phyloP scores from a whole-genome alignment of 2,113 vertebrate species.

The Thunnus maccoyii region DNA sequence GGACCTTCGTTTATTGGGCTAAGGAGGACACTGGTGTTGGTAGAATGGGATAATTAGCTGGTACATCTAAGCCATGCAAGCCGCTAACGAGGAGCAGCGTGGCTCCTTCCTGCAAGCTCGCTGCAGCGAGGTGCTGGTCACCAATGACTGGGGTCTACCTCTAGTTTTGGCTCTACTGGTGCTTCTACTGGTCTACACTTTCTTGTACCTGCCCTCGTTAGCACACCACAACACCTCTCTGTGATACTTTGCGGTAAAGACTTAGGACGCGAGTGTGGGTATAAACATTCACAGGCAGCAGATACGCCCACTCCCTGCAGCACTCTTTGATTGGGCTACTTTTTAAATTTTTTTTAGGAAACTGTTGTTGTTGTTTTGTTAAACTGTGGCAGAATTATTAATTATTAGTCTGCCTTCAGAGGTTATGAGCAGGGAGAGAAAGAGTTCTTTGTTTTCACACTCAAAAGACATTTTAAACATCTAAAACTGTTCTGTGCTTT shows the following conservation, averaged over 20 bases:
- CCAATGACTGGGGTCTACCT: constrained; percentile 82
- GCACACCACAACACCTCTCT: constrained; percentile 74
- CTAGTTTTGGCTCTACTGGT: constrained; percentile 79
- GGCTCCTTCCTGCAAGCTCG: constrained; percentile 82
- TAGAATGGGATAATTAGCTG: not conserved
- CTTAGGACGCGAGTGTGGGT: not conserved
- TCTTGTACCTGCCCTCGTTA: constrained; percentile 83
- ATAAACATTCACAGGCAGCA: not conserved
- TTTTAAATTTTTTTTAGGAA: no score
- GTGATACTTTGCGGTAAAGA: constrained; percentile 21
- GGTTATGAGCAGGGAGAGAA: not conserved
- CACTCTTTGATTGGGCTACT: constrained; percentile 24
- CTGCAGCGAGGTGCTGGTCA: constrained; percentile 80
- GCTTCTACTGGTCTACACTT: constrained; percentile 82
- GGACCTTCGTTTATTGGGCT: not conserved
- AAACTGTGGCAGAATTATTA: not conserved
- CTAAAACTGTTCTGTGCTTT: no score
- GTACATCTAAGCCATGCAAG: constrained; percentile 39
- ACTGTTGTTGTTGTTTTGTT: constrained; percentile 19
- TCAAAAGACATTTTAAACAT: no score
- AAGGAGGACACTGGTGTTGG: not conserved
- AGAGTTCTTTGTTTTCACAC: no score
- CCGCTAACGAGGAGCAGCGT: not conserved
- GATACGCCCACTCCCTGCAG: not conserved
- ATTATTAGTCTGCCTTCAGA: not conserved